Evolutionary conservation across 1,140 invertebrate genomes (phyloP).

Genomic region (Paraescarpia echinospica): DNA sequence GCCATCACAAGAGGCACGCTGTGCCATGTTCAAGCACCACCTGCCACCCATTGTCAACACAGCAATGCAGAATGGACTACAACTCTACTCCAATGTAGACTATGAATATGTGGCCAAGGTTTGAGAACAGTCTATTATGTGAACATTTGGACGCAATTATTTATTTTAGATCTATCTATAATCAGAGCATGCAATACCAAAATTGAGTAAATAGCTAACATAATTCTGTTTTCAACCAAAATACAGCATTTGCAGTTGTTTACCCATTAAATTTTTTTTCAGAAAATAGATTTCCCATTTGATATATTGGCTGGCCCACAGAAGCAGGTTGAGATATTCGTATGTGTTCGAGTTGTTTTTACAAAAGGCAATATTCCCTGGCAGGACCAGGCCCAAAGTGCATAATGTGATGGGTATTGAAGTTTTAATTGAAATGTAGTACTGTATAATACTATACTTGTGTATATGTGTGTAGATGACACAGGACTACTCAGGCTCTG

Average conservation of each 20-base stretch:
- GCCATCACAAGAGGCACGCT: slow-evolving; percentile 69
- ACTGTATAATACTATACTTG: background rate
- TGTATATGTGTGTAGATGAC: slow-evolving; percentile 61
- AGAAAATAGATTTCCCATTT: background rate
- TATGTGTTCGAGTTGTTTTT: background rate
- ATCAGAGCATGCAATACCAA: too few species aligned
- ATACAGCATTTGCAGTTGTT: too few species aligned
- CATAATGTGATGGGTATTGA: background rate
- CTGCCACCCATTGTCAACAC: slow-evolving; percentile 58
- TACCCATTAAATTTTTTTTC: background rate
- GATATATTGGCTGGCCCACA: background rate
- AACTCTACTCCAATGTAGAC: slow-evolving; percentile 60
- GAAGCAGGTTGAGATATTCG: background rate
- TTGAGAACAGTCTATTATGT: slow-evolving; percentile 19
- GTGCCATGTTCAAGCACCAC: slow-evolving; percentile 69
- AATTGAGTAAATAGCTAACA: background rate
- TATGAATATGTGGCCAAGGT: slow-evolving; percentile 64
- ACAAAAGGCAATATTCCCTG: background rate
- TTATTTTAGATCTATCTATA: too few species aligned
- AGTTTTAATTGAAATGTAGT: background rate
- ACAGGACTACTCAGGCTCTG: slow-evolving; percentile 81
- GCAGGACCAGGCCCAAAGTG: background rate
- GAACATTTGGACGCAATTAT: too few species aligned
- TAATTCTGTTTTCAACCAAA: too few species aligned
- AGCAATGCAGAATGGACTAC: slow-evolving; percentile 54